phyloP scores from a whole-genome alignment of 2,888 invertebrate species.

The Caenorhabditis doughertyi region DNA sequence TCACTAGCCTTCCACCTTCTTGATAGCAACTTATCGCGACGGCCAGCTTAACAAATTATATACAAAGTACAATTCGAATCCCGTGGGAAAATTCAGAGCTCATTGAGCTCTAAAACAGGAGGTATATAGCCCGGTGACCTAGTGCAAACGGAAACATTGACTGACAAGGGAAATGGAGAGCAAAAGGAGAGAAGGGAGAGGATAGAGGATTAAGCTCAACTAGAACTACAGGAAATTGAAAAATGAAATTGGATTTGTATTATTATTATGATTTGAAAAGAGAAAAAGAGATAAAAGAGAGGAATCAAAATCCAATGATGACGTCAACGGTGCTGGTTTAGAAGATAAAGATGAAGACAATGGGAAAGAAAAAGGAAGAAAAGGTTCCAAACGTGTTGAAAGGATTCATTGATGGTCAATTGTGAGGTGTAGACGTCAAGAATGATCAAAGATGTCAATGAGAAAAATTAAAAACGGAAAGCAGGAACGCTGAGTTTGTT shows the following conservation, averaged over 20 bases:
- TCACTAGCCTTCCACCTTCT: no score
- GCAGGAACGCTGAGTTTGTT: background rate
- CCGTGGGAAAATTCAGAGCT: no score
- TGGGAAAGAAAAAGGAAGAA: no score
- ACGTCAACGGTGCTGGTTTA: no score
- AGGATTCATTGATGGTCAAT: no score
- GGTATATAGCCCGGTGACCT: conserved; percentile 6
- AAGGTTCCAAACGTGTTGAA: background rate
- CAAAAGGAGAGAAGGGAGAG: background rate
- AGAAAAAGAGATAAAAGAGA: background rate
- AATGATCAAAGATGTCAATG: background rate
- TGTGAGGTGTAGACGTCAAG: background rate
- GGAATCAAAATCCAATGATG: background rate
- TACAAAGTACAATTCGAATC: no score
- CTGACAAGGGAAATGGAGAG: conserved; percentile 18
- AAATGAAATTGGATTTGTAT: no score
- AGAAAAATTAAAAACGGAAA: background rate
- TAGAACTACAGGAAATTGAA: background rate
- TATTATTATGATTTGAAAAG: no score
- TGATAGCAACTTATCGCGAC: no score
- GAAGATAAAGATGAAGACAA: no score
- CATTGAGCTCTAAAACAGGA: no score
- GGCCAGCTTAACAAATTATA: no score
- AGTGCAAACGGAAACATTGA: conserved; percentile 25
- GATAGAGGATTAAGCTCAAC: background rate